Percentiles rank a stretch among this genome's conserved stretches.
phyloP scores from a whole-genome alignment of 2,113 vertebrate genomes.

The Xiphorhynchus elegans region DNA sequence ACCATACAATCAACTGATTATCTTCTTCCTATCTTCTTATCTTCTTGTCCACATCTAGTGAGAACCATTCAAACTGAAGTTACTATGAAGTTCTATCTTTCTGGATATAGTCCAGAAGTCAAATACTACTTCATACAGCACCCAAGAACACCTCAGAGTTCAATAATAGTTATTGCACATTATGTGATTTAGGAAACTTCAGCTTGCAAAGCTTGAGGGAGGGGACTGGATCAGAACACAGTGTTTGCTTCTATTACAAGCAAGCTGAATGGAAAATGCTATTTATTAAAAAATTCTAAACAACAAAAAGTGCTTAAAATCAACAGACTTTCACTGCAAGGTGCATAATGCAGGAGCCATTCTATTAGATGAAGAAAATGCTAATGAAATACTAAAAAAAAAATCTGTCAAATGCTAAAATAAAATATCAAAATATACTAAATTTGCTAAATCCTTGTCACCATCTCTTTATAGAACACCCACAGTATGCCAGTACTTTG shows the following conservation, averaged over 20 bases:
- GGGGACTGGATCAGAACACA: background rate
- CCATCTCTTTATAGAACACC: constrained; percentile 5
- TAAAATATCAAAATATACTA: background rate
- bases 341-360: background rate
- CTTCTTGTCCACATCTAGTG: background rate
- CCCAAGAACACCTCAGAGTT: background rate
- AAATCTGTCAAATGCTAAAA: background rate
- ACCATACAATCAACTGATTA: background rate
- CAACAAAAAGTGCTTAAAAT: background rate
- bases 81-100: background rate
- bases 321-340: background rate
- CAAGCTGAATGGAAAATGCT: background rate
- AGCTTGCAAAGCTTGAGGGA: background rate
- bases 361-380: background rate
- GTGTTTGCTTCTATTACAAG: background rate
- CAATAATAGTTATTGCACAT: background rate
- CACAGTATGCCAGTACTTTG: background rate
- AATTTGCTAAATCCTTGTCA: background rate
- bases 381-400: background rate
- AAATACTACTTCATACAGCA: background rate
- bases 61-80: background rate
- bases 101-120: background rate
- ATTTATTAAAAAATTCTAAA: background rate
- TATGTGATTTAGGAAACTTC: background rate
- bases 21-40: background rate